Evolutionary conservation across 2,113 vertebrate genomes (phyloP).

Genomic region (Cyprinodon tularosa): DNA sequence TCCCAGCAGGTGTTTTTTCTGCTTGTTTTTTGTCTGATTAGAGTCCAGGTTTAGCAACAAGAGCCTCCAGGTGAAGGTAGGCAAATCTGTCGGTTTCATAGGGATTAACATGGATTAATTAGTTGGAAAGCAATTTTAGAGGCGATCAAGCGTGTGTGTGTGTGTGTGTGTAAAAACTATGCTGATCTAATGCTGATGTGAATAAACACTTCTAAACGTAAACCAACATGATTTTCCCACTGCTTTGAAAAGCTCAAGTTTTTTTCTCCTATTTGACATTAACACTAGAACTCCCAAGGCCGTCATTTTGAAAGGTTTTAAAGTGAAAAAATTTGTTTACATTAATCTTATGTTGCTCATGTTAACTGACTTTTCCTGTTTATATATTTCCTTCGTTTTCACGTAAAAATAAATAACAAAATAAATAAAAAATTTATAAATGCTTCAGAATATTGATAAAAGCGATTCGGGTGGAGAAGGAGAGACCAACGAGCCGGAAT

Average conservation of each 20-base stretch:
- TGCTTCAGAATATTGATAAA: slow-evolving; percentile 35
- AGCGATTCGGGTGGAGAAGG: no score
- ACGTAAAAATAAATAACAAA: no score
- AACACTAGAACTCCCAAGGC: slow-evolving; percentile 14
- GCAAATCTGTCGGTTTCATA: slow-evolving; percentile 41
- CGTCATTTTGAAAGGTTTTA: no score
- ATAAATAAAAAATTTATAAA: slow-evolving; percentile 33
- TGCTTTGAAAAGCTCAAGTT: slow-evolving; percentile 30
- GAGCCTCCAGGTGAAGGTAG: slow-evolving; percentile 47
- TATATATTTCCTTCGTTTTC: no score
- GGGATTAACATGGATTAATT: slow-evolving; percentile 64
- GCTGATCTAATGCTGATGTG: slow-evolving; percentile 49
- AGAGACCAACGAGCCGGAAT: no score
- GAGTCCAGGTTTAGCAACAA: slow-evolving; percentile 46
- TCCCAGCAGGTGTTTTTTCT: slow-evolving; percentile 9
- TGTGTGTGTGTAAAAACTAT: slow-evolving; percentile 37
- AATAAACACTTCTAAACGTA: slow-evolving; percentile 37
- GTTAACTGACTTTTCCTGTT: no score
- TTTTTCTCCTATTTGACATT: neutral
- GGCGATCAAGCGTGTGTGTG: slow-evolving; percentile 30
- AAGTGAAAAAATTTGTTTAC: no score
- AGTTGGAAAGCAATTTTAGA: slow-evolving; percentile 52
- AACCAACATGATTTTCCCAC: slow-evolving; percentile 58
- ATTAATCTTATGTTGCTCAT: no score
- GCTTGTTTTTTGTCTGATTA: slow-evolving; percentile 19